Conservation (phyloP, 2,113 vertebrate species). For the Barnardius zonarius region DNA sequence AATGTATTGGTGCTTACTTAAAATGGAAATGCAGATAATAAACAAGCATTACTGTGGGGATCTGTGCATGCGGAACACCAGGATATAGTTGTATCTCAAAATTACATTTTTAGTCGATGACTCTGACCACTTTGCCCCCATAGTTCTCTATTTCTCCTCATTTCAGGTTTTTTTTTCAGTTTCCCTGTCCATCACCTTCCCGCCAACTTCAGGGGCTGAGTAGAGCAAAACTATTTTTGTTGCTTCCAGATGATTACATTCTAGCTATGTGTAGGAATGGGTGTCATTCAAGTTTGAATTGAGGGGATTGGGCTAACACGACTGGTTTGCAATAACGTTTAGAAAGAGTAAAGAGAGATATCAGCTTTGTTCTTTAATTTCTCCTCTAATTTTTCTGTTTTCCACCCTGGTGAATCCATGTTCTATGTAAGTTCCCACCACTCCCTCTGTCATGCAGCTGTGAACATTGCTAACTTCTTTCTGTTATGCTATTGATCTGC, state of each 20-base stretch:
- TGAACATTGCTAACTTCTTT: neutral
- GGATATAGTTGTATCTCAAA: neutral
- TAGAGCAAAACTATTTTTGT: neutral
- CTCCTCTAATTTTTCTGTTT: neutral
- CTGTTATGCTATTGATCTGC: fast-evolving
- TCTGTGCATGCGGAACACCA: neutral
- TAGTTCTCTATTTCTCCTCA: neutral
- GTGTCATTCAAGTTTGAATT: neutral
- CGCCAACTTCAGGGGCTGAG: neutral
- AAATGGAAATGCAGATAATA: neutral
- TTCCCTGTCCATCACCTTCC: too few species aligned
- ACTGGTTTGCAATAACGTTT: neutral
- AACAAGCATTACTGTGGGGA: neutral
- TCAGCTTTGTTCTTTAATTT: neutral
- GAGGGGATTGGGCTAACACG: fast-evolving
- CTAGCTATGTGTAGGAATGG: neutral
- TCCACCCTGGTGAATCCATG: neutral
- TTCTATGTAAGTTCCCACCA: neutral
- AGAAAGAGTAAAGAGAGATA: neutral
- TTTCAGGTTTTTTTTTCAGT: neutral
- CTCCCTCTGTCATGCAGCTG: neutral
- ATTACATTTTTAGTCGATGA: neutral
- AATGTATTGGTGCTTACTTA: neutral
- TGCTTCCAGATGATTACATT: neutral
- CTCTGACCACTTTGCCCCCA: neutral